Evolutionary conservation across 2,113 vertebrate genomes (phyloP), one percentile per base, ranked within the genome.

Genomic region (Pelmatolapia mariae): DNA sequence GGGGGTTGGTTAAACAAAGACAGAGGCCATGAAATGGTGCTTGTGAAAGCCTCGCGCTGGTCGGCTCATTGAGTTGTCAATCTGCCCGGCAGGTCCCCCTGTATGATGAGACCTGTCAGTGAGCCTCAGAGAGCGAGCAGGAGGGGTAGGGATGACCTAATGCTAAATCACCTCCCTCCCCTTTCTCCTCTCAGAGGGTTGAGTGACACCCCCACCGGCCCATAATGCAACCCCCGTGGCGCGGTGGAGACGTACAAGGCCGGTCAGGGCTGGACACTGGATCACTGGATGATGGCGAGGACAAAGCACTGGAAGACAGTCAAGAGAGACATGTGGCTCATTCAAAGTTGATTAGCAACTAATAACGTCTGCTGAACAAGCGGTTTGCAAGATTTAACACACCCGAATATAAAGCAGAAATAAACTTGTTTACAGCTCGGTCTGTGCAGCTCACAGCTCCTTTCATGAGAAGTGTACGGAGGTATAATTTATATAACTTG

Each of bases 31-130:
- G 94, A 94, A 95, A 92, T 91, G 92, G 85, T 86, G 81, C 84
- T 89, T 31, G 86, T 92, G 81, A 93, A 93, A 92, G 92, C 57
- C 38, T 40, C 18, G 43, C 40, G 82, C 89, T 91, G 93, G 71
- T 86, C 63, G 15, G 11, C 91, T 94, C 93, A 95, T 95, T 94
- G 94, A 95, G 94, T 89, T 92, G 94, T 95, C 94, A 94, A 90
- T 94, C 94, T 84, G 85, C 91, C 80, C 84, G 76, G 92, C 93
- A 89, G 94, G 93, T 93, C 81, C 36, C 68, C 31, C 87, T 5
- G 45, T 81, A 86, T 86, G 93, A 93, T 91, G 89, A 82, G 84
- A 82, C 43, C 91, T 90, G 93, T 93, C 92, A 92, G 78, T 78
- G 40, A 71, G 68, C 52, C 53, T 61, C 29, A 57, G 78, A 83